Evolutionary conservation across 2,888 invertebrate species (phyloP).

Genomic region (Phorcus lineatus): DNA sequence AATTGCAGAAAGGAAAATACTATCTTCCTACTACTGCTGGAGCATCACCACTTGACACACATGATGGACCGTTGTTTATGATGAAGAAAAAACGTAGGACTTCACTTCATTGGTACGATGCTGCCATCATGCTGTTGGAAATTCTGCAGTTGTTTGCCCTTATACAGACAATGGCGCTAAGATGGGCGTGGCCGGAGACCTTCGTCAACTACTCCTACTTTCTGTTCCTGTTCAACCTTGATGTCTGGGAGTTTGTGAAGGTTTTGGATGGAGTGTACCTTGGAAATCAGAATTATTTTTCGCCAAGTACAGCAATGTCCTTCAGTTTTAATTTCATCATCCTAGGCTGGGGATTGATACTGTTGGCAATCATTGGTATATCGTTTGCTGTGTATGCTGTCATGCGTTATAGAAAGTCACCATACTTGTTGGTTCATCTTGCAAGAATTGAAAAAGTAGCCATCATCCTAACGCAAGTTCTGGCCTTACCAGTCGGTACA

Average conservation of each 20-base stretch:
- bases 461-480: constrained; percentile 56
- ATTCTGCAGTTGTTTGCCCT: constrained; percentile 67
- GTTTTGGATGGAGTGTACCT: constrained; percentile 55
- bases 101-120: constrained; percentile 62
- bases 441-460: constrained; percentile 61
- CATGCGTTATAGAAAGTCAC: constrained; percentile 51
- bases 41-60: constrained; percentile 14
- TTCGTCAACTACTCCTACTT: constrained; percentile 60
- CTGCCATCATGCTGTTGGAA: constrained; percentile 57
- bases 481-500: constrained; percentile 65
- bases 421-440: constrained; percentile 57
- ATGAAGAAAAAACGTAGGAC: constrained; percentile 56
- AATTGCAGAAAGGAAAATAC: constrained; percentile 17
- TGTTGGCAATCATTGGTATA: constrained; percentile 39
- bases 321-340: constrained; percentile 57
- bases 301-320: constrained; percentile 54
- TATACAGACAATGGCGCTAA: constrained; percentile 66
- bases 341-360: constrained; percentile 54
- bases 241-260: constrained; percentile 70
- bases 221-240: constrained; percentile 66
- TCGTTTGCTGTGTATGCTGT: constrained; percentile 51
- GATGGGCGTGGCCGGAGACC: constrained; percentile 67
- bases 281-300: constrained; percentile 58
- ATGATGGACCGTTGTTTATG: constrained; percentile 14
- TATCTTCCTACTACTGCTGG: not conserved